Conservation (phyloP, 2,113 vertebrate genomes). For the Shinisaurus crocodilurus region DNA sequence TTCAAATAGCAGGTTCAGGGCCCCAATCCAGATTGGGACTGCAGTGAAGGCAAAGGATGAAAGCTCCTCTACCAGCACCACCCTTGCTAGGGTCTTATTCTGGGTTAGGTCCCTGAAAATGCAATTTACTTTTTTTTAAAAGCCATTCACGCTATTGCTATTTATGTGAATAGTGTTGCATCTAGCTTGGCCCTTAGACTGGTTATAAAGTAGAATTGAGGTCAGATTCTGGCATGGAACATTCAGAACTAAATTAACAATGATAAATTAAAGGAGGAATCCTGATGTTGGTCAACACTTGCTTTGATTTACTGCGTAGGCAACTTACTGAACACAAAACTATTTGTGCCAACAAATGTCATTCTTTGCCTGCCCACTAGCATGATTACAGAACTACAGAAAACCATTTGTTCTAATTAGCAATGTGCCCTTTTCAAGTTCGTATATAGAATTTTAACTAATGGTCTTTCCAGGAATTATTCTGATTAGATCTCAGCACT, state of each 20-base stretch:
- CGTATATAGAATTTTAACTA: slow-evolving; percentile 16
- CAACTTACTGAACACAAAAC: slow-evolving; percentile 12
- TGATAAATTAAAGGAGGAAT: slow-evolving; percentile 18
- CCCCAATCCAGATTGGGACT: not conserved
- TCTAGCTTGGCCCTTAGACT: not conserved
- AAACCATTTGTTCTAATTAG: not conserved
- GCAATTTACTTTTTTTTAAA: not conserved
- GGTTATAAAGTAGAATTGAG: slow-evolving; percentile 15
- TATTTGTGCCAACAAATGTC: not conserved
- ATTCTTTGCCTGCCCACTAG: not conserved
- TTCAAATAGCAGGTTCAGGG: not conserved
- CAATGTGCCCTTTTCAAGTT: slow-evolving; percentile 14
- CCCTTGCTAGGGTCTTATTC: not conserved
- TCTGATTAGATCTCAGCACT: not conserved
- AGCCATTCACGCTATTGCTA: not conserved
- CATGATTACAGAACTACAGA: not conserved
- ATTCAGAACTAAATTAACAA: slow-evolving; percentile 15
- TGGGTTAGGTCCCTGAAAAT: not conserved
- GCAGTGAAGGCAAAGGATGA: not conserved
- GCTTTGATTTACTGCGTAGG: slow-evolving; percentile 34
- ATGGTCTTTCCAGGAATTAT: not conserved
- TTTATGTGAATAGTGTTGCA: not conserved
- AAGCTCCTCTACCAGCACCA: not conserved
- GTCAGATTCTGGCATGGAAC: slow-evolving; percentile 38
- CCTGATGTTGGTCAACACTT: slow-evolving; percentile 13